phyloP scores from a whole-genome alignment of 2,888 invertebrate species.

The Ectemnius cavifrons region DNA sequence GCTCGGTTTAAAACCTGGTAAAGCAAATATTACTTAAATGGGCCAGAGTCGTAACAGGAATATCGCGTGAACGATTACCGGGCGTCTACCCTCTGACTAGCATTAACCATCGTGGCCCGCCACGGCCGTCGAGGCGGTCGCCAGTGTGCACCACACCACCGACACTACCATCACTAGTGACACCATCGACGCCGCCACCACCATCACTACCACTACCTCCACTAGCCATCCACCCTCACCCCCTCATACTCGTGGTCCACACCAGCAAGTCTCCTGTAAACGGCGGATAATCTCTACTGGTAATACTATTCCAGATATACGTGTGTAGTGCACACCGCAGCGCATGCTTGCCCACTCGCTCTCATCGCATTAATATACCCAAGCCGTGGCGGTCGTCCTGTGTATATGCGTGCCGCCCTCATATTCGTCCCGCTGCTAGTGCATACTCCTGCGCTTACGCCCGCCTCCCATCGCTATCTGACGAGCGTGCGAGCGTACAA shows the following conservation, averaged over 20 bases:
- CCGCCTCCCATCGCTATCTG: constrained; percentile 41
- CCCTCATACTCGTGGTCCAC: constrained; percentile 33
- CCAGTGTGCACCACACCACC: constrained; percentile 9
- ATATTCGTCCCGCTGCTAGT: constrained; percentile 27
- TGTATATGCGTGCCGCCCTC: constrained; percentile 19
- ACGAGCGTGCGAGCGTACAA: constrained; percentile 53
- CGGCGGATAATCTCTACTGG: constrained; percentile 59
- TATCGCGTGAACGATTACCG: constrained; percentile 66
- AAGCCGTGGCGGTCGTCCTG: constrained; percentile 6
- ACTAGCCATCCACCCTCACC: constrained; percentile 43
- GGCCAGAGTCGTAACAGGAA: constrained; percentile 56
- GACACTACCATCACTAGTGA: constrained; percentile 33
- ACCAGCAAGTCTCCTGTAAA: neutral
- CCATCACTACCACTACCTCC: constrained; percentile 41
- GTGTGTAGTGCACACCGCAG: neutral
- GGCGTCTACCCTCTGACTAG: constrained; percentile 16
- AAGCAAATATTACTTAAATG: constrained; percentile 71
- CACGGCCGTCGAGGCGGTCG: constrained; percentile 19
- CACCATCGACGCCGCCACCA: constrained; percentile 51
- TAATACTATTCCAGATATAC: constrained; percentile 64
- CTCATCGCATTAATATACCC: constrained; percentile 41
- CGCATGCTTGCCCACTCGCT: constrained; percentile 13
- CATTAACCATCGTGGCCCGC: constrained; percentile 42
- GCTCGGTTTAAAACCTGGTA: constrained; percentile 67
- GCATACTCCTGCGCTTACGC: constrained; percentile 23